phyloP scores from a whole-genome alignment of 2,113 vertebrate species.

The Aleadryas rufinucha region DNA sequence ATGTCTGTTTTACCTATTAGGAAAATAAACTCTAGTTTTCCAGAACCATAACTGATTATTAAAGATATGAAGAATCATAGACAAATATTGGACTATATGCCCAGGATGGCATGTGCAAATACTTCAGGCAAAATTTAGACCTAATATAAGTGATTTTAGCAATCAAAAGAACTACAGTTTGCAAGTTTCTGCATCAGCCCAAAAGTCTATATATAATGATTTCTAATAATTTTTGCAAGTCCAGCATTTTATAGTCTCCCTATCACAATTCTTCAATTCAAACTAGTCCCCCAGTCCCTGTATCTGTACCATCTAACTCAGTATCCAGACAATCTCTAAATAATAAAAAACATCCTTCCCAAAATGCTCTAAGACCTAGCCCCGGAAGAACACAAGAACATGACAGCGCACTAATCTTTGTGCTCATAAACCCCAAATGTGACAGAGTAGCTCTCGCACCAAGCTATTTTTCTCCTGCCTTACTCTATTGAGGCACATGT shows the following conservation, averaged over 20 bases:
- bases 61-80: background rate
- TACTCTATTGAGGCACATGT: rapidly evolving
- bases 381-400: background rate
- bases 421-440: background rate
- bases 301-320: background rate
- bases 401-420: background rate
- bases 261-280: background rate
- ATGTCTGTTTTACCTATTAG: background rate
- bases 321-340: background rate
- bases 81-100: background rate
- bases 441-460: background rate
- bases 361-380: background rate
- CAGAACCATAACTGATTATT: background rate
- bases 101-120: background rate
- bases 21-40: background rate
- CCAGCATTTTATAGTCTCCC: background rate
- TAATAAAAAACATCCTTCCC: background rate
- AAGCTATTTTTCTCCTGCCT: background rate
- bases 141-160: background rate
- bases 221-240: background rate
- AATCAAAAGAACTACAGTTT: background rate
- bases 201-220: background rate
- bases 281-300: background rate
- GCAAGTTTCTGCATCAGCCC: background rate
- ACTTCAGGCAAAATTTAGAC: background rate